Base-by-base conservation (phyloP, 2,113 vertebrate species). In the Syrrhaptes paradoxus region DNA sequence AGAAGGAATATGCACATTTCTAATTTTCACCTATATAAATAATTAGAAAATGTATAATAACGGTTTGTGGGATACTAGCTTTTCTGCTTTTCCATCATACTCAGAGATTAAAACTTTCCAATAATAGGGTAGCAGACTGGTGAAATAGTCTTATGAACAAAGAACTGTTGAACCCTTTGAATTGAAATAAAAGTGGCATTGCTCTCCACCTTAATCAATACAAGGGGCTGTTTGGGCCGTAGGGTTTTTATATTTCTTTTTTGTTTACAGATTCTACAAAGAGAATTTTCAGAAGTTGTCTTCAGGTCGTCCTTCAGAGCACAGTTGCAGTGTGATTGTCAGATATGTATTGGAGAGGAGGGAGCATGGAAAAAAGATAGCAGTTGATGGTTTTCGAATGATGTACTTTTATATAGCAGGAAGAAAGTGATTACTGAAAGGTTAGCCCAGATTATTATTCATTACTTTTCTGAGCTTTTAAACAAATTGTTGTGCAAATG, bases 381-480 rank as follows among this genome's bases (percentile, higher is more conserved):
- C 66, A 71, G 15, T 43, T 89, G 51, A 38, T 79, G 36, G 20
- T 80, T 95, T 95, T 89, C 75, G 87, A 77, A 91, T 61, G 76
- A 66, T 73, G 3, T 34, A n/a, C 84, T 87, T 96, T 85, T 77
- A 63, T 83, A 55, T 10, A 70, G 58, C 77, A 61, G 84, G 66
- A 96, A 93, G 70, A 91, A 91, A 82, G 32, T 36, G 32, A 93
- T 93, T 95, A 87, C 71, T 58, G 70, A 89, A 95, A 92, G 70
- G 57, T 96, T 96, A 93, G 38, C 66, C 66, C n/a, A 85, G 36
- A 70, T 94, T 92, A 91, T 95, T 95, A 94, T 92, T 93, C 87
- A 85, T 92, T 61, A 85, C 17, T 83, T 95, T 95, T 93, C 81
- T 77, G 71, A 85, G 83, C 63, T 87, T 96, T 96, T 89, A 95